Conservation (phyloP, 64 coral and sea anemone genomes). For the Platygyra sinensis region DNA sequence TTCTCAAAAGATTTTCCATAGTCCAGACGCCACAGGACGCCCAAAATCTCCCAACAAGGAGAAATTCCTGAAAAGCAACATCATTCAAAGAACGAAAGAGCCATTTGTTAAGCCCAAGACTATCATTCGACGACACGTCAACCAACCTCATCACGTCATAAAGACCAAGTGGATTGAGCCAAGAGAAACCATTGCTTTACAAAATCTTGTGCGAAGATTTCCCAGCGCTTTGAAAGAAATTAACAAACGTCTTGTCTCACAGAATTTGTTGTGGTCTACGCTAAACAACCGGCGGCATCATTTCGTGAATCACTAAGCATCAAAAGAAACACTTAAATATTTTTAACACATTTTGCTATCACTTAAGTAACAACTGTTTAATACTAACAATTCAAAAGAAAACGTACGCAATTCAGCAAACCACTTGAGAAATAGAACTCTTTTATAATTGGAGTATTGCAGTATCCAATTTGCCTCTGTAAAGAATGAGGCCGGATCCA, state of each 20-base stretch:
- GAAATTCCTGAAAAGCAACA: background rate
- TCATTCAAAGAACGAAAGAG: background rate
- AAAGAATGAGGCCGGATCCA: too few relatives aligned
- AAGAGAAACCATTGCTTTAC: conserved; percentile 10
- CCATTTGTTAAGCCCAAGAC: background rate
- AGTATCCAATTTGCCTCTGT: too few relatives aligned
- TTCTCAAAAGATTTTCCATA: background rate
- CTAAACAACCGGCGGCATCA: background rate
- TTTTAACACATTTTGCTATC: too few relatives aligned
- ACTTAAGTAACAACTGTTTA: too few relatives aligned
- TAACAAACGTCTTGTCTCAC: conserved; percentile 68
- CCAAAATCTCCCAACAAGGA: background rate
- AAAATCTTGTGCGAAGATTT: conserved; percentile 54
- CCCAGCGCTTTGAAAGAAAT: conserved; percentile 59
- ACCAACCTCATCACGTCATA: conserved; percentile 7
- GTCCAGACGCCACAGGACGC: background rate
- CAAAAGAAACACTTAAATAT: background rate
- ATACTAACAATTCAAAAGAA: too few relatives aligned
- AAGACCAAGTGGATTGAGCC: background rate
- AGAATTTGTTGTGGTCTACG: conserved; percentile 59
- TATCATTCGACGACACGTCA: conserved; percentile 11
- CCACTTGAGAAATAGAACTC: too few relatives aligned
- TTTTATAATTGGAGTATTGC: too few relatives aligned
- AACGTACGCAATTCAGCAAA: too few relatives aligned
- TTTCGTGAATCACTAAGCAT: background rate